These are phyloP conservation scores for Mormyrus iriodes DNA, from an alignment of 2,113 vertebrate species.

Conservation along the genomic window DNA sequence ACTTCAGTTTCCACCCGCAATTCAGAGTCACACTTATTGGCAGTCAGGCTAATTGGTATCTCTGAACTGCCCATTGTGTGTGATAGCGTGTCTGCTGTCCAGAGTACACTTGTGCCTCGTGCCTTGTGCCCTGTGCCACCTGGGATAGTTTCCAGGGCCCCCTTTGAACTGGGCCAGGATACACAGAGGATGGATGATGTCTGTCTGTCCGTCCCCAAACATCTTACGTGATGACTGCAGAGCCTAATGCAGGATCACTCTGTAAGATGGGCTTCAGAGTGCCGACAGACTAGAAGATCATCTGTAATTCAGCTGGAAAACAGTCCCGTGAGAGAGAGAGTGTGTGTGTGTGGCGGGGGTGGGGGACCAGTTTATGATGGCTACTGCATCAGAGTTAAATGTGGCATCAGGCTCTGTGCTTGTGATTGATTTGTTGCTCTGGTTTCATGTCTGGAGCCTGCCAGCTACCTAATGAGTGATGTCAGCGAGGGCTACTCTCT, in stretches of 20 bases:
- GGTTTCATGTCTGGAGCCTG: not conserved
- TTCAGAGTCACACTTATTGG: not conserved
- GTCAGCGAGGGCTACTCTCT: not conserved
- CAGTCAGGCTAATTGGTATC: not conserved
- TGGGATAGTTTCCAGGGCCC: not conserved
- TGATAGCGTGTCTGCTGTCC: not conserved
- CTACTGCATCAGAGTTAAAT: not conserved
- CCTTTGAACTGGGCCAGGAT: not conserved
- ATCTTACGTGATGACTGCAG: slow-evolving; percentile 33
- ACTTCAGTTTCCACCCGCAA: not conserved
- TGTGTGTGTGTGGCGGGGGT: not conserved
- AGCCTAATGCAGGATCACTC: not conserved
- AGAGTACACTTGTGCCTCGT: not conserved
- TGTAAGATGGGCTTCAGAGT: not conserved
- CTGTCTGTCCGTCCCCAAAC: slow-evolving; percentile 31
- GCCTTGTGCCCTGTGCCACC: not conserved
- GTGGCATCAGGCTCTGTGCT: not conserved
- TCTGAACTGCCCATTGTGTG: not conserved
- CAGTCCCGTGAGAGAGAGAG: not conserved
- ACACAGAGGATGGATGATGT: not conserved
- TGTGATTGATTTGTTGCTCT: slow-evolving; percentile 4
- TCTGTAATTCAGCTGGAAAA: not conserved
- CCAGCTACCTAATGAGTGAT: not conserved
- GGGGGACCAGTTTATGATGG: not conserved
- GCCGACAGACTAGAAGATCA: not conserved